Evolutionary conservation across 2,797 vertebrate genomes (phyloP), one percentile per base, ranked within the genome.

Genomic region (Nannoperca obscura): DNA sequence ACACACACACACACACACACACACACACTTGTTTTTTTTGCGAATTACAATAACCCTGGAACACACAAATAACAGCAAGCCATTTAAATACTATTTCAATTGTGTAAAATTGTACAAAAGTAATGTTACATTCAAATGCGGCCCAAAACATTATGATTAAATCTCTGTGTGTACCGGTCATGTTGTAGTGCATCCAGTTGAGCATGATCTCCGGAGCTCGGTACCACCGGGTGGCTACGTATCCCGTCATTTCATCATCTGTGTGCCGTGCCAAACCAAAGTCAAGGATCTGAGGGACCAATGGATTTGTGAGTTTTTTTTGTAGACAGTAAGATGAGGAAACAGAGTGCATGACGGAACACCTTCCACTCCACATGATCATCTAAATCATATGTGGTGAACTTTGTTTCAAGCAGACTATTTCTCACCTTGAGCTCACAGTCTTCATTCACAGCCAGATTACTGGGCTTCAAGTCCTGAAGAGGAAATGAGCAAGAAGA

Each of bases 111-210:
- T 61, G 19, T 24, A 42, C 49, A 34, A 49, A 54, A 63, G 49
- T 4, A 19, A 20, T n/a, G 13, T 46, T 60, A 17, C 7, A 52
- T 52, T 71, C 3, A 49, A 2, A 2, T 22, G 14, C 2, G 1
- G 34, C 12, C 12, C 14, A 42, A 52, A 36, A 12, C 22, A 17
- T 55, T n/a, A 14, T 36, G 57, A 22, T 19, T 54, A 7, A 49
- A 22, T 11, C 20, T 55, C 0, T 42, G 24, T 59, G 38, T 32
- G 9, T 84, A 98, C 98, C 98, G 89, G 98, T 99, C 95, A 98
- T 97, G 94, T 99, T 99, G 94, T 99, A 99, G 93, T 99, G 98
- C 98, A 99, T 99, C 98, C 98, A 99, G 91, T 99, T 99, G 20
- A 99, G 95, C 98, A 99, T 99, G 92, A 99, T 99, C 93, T 99